Evolutionary conservation across 2,888 invertebrate genomes (phyloP).

Genomic region (Mimumesa dahlbomi): DNA sequence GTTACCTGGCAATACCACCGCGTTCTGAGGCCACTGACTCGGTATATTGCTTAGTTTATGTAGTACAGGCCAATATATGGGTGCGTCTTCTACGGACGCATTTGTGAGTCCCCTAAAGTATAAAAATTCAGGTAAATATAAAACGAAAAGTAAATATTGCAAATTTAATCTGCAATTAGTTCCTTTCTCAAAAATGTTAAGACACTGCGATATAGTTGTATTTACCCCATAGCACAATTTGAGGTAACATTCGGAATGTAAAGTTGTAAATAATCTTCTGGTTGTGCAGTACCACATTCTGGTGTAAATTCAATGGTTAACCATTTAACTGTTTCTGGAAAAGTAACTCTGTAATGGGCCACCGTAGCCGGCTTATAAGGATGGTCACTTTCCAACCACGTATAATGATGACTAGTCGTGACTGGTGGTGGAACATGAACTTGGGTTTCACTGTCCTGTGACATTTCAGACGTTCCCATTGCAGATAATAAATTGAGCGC

Average conservation of each 20-base stretch:
- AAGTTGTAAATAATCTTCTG: slow-evolving; percentile 92
- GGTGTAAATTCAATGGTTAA: slow-evolving; percentile 96
- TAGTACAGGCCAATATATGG: slow-evolving; percentile 85
- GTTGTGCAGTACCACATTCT: slow-evolving; percentile 94
- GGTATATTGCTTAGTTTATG: slow-evolving; percentile 85
- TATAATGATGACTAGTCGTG: slow-evolving; percentile 93
- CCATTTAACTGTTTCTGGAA: slow-evolving; percentile 94
- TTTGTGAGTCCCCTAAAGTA: too few relatives aligned
- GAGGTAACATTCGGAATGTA: slow-evolving; percentile 83
- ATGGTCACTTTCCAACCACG: slow-evolving; percentile 97
- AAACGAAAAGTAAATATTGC: too few relatives aligned
- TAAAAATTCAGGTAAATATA: too few relatives aligned
- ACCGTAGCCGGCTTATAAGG: slow-evolving; percentile 95
- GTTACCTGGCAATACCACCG: slow-evolving; percentile 90
- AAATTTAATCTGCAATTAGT: too few relatives aligned
- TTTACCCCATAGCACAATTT: slow-evolving; percentile 62
- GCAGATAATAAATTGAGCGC: slow-evolving; percentile 88
- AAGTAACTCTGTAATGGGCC: slow-evolving; percentile 92
- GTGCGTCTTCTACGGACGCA: slow-evolving; percentile 66
- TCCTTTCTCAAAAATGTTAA: too few relatives aligned
- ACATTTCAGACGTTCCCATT: slow-evolving; percentile 79
- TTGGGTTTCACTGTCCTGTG: slow-evolving; percentile 78
- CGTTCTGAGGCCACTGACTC: slow-evolving; percentile 92
- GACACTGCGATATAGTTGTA: slow-evolving; percentile 4
- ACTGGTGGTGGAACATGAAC: slow-evolving; percentile 69